Conservation (phyloP, 2,797 vertebrate species). For the Hemibagrus guttatus region DNA sequence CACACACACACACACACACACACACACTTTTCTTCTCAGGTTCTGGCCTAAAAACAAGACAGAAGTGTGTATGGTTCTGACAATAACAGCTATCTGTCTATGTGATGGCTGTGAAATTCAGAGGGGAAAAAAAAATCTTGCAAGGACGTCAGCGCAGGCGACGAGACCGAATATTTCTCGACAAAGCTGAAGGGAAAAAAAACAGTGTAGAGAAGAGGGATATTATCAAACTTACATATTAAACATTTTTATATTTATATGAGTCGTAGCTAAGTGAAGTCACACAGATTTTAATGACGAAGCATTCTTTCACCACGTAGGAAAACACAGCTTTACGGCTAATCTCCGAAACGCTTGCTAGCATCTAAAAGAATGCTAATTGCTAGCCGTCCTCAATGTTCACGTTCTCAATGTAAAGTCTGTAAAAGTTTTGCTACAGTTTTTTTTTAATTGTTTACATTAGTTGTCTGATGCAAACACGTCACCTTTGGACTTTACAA, state of each 20-base stretch:
- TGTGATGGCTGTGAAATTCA: background rate
- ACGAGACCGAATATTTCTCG: background rate
- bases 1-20: background rate
- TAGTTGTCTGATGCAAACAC: background rate
- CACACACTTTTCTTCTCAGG: background rate
- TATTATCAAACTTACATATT: background rate
- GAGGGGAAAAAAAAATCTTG: background rate
- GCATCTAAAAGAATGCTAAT: background rate
- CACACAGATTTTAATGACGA: no score
- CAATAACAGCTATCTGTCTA: background rate
- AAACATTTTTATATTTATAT: background rate
- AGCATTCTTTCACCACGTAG: background rate
- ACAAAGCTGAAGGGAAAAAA: background rate
- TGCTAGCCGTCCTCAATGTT: no score
- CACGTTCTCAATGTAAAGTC: background rate
- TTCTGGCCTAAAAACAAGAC: background rate
- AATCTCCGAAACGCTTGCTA: background rate
- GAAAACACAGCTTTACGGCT: background rate
- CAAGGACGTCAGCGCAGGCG: background rate
- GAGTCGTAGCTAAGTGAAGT: background rate
- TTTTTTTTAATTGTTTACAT: no score
- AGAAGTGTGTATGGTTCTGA: background rate
- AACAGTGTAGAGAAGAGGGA: background rate
- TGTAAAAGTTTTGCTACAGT: no score
- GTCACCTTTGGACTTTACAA: background rate